phyloP scores from a whole-genome alignment of 2,888 invertebrate genomes.

The Metellina segmentata region DNA sequence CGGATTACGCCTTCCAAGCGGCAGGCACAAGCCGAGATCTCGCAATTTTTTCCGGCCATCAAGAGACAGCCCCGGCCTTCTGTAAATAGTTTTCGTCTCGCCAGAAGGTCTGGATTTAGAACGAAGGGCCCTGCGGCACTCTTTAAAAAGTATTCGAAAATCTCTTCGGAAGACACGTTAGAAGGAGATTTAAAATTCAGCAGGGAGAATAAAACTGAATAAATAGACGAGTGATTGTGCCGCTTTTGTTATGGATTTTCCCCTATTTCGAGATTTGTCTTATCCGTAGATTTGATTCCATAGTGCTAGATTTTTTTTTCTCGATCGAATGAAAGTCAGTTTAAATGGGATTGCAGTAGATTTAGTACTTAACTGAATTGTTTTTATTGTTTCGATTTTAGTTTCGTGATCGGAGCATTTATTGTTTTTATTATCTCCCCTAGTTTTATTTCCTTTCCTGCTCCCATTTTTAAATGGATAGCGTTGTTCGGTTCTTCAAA shows the following conservation, averaged over 20 bases:
- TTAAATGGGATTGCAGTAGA: background rate
- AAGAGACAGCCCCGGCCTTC: conserved; percentile 3
- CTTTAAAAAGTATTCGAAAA: background rate
- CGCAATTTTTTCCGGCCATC: background rate
- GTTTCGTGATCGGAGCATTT: background rate
- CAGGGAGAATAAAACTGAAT: background rate
- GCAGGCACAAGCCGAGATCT: background rate
- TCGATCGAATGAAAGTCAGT: background rate
- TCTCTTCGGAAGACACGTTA: background rate
- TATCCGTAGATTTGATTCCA: too few relatives aligned
- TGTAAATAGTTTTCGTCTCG: conserved; percentile 38
- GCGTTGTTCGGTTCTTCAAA: too few relatives aligned
- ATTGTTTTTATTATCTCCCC: too few relatives aligned
- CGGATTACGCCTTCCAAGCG: background rate
- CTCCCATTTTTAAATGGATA: too few relatives aligned
- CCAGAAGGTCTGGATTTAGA: conserved; percentile 33
- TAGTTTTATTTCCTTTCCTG: too few relatives aligned
- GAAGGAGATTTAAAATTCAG: background rate
- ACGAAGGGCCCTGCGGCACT: background rate
- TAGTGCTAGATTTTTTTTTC: too few relatives aligned
- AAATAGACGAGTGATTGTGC: background rate
- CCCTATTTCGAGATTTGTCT: too few relatives aligned
- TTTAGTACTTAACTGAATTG: background rate
- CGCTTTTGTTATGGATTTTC: too few relatives aligned
- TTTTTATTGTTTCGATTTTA: background rate